Percentiles rank a stretch among this genome's conserved stretches.
These are phyloP conservation scores for Drosophila sturtevanti DNA, from an alignment of 1,140 invertebrate genomes.

Conservation along the genomic window DNA sequence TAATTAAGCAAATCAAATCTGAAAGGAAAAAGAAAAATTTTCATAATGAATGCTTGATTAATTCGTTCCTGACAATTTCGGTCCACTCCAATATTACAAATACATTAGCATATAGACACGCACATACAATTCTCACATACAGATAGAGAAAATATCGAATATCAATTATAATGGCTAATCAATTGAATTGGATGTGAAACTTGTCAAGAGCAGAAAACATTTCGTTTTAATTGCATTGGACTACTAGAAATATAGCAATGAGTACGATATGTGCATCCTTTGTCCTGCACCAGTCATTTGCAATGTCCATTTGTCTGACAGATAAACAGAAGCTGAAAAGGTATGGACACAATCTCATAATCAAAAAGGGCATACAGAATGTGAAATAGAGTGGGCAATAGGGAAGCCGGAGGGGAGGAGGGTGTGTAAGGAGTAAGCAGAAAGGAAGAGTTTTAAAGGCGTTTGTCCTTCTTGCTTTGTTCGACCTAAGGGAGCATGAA, in stretches of 20 bases:
- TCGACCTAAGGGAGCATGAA: slow-evolving; percentile 17
- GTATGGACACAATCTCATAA: neutral
- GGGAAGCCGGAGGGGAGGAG: neutral
- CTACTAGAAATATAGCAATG: neutral
- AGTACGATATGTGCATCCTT: neutral
- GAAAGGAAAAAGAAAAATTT: no score
- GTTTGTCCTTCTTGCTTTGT: slow-evolving; percentile 12
- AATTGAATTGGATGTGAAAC: no score
- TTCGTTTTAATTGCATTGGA: neutral
- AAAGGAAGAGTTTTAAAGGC: neutral
- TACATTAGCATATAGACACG: no score
- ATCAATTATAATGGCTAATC: no score
- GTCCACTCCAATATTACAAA: no score
- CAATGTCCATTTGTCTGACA: slow-evolving; percentile 1
- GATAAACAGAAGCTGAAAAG: neutral
- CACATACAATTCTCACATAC: no score
- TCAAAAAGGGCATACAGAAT: neutral
- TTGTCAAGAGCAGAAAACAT: neutral
- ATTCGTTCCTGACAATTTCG: no score
- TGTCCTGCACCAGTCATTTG: neutral
- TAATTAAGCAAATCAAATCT: no score
- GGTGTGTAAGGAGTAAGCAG: neutral
- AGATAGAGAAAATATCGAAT: no score
- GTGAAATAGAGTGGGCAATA: neutral
- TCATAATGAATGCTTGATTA: no score